A percentile compares a stretch with the other conserved stretches of the same genome.
These are phyloP conservation scores for Leucoraja erinaceus DNA, from an alignment of 2,113 vertebrate species.

Conservation along the genomic window DNA sequence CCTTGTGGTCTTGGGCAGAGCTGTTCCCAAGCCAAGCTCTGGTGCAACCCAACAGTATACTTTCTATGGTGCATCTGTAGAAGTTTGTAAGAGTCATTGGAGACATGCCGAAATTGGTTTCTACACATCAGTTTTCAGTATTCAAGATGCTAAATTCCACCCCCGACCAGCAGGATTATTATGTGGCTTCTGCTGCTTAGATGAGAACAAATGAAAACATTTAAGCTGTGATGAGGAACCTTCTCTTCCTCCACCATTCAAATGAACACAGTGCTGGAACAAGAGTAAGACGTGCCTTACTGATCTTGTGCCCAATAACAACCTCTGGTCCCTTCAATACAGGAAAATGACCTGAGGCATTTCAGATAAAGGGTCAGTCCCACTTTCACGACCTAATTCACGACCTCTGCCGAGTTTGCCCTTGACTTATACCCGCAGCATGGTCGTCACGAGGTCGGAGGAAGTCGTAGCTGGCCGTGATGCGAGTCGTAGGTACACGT, in stretches of 20 bases:
- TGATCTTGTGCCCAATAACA: not conserved
- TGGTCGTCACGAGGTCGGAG: too few species aligned
- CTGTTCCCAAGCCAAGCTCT: too few species aligned
- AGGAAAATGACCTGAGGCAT: not conserved
- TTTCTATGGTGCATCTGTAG: too few species aligned
- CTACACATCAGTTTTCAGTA: not conserved
- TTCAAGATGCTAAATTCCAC: not conserved
- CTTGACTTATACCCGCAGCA: too few species aligned
- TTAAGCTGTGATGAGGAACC: not conserved
- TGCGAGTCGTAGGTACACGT: too few species aligned
- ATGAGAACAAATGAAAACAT: not conserved
- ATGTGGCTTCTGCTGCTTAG: not conserved
- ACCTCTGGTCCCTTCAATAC: not conserved
- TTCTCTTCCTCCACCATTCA: not conserved
- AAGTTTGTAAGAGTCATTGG: too few species aligned
- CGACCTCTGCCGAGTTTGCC: too few species aligned
- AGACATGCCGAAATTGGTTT: not conserved
- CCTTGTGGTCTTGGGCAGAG: too few species aligned
- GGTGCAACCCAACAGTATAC: too few species aligned
- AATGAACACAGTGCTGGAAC: not conserved
- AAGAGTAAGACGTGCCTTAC: not conserved
- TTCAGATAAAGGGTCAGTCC: not conserved
- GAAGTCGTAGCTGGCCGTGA: too few species aligned
- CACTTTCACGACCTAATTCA: too few species aligned
- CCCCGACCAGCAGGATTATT: not conserved